Evolutionary conservation across 2,888 invertebrate genomes (phyloP), one percentile per base, ranked within the genome.

Genomic region (Rhingia rostrata): DNA sequence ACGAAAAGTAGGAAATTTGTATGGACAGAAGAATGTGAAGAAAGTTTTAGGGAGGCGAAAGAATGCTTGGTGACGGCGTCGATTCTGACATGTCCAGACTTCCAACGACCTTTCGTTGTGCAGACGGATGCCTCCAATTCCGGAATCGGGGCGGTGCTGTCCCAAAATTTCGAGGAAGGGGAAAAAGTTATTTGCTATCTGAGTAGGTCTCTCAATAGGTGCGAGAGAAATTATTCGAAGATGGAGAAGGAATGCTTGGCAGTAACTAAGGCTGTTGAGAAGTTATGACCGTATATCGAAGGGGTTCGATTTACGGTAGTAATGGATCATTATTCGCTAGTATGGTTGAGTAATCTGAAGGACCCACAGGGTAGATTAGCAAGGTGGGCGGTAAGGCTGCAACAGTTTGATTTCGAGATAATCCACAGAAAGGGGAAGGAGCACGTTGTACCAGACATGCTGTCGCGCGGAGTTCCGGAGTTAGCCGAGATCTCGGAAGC

Each of bases 101-200:
- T 64, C 12, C 6, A 12, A n/a, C 4, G 47, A n/a, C 45, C 54
- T 2, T 56, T 56, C 10, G 64, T 74, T 5, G 49, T n/a, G n/a
- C 72, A 85, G 51, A 80, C 74, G 0, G 80, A 85, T 35, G 75
- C 66, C 7, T 84, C 84, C n/a, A 74, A 84, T 43, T 69, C 33
- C 7, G 69, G 64, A 4, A 45, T 85, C 3, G 63, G 70, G 9
- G 70, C 58, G 0, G 75, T 77, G 6, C 53, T 81, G 6, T 49
- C 22, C 0, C 63, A 70, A n/a, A 22, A 14, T 7, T 64, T 64
- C 41, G 64, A 58, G 6, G 72, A 77, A 1, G 77, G 82, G 10
- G 61, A 77, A 22, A 73, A 78, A 10, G 74, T n/a, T n/a, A n/a
- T n/a, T n/a, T n/a, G n/a, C n/a, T n/a, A n/a, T n/a, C n/a, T n/a